Base-by-base conservation (phyloP, 2,113 vertebrate genomes). In the Hippocampus guttulatus region DNA sequence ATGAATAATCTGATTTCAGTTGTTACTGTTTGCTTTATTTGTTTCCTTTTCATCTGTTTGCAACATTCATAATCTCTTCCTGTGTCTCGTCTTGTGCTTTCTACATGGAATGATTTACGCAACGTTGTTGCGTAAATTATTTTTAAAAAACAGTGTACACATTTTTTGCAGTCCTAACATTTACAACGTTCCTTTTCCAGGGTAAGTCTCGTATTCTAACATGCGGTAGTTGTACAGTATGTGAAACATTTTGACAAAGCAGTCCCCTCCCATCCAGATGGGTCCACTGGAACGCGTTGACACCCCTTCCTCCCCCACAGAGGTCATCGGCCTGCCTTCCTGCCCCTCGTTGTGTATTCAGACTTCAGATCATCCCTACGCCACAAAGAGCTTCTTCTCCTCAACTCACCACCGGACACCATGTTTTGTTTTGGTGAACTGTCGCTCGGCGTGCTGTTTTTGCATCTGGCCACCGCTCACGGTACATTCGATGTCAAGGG, bases 351-450 rank as follows among this genome's bases (percentile, higher is more conserved):
- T 64, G 18, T 60, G 47, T 66, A 71, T 8, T 70, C 84, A 66
- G 67, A 73, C 72, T 77, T 58, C 71, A 47, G 71, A 71, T 20
- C 73, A 57, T 45, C 67, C 20, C 30, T 61, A 60, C 74, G 33
- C 40, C 68, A 62, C 61, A 58, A 58, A 14, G 76, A 62, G 4
- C 52, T 61, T 74, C 67, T 61, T 68, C 61, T 57, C 61, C 66
- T 41, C 18, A 9, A 75, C 72, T 74, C 71, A 25, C 68, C 68
- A 64, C 51, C 67, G 4, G 23, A 62, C 47, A 68, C 64, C 78
- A 93, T 92, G 91, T 81, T 80, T 52, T 57, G 72, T 74, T 74
- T 86, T 72, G 72, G 73, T 54, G 68, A 64, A 9, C 77, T 75
- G 18, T 51, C 82, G 67, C 47, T 87, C 40, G 74, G 63, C 62